A percentile compares a stretch with the other conserved stretches of the same genome.
Conservation (phyloP, 2,888 invertebrate genomes). For the Drosophila tripunctata region DNA sequence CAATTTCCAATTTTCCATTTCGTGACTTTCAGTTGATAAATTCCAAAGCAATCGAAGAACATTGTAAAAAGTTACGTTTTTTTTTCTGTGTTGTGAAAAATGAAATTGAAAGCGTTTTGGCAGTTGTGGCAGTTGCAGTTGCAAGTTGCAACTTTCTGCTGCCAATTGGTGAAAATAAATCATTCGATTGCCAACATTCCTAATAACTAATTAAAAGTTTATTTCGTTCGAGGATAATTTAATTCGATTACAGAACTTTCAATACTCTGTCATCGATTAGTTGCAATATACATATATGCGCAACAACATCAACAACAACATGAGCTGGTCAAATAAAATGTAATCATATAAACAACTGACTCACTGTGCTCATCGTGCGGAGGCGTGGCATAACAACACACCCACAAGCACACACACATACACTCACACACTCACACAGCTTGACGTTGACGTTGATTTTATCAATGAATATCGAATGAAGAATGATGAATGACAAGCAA, state of each 20-base stretch:
- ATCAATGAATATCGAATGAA: slow-evolving; percentile 48
- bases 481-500: slow-evolving; percentile 50
- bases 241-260: slow-evolving; percentile 45
- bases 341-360: slow-evolving; percentile 24
- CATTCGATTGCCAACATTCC: slow-evolving; percentile 42
- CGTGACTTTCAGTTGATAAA: slow-evolving; percentile 67
- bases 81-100: slow-evolving; percentile 10
- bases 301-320: too few species aligned
- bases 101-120: slow-evolving; percentile 38
- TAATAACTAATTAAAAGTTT: slow-evolving; percentile 72
- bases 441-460: slow-evolving; percentile 49
- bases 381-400: not conserved
- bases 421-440: not conserved
- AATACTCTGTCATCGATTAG: slow-evolving; percentile 31
- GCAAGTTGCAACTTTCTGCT: slow-evolving; percentile 27
- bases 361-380: slow-evolving; percentile 17
- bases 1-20: slow-evolving; percentile 70
- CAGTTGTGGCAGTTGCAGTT: slow-evolving; percentile 27
- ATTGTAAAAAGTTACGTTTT: not conserved
- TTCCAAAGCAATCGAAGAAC: slow-evolving; percentile 41
- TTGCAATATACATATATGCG: not conserved
- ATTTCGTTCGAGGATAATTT: slow-evolving; percentile 36
- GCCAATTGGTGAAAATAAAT: slow-evolving; percentile 44
- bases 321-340: slow-evolving; percentile 13
- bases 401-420: not conserved